phyloP scores from a whole-genome alignment of 2,113 vertebrate genomes.

The Chloroceryle aenea region DNA sequence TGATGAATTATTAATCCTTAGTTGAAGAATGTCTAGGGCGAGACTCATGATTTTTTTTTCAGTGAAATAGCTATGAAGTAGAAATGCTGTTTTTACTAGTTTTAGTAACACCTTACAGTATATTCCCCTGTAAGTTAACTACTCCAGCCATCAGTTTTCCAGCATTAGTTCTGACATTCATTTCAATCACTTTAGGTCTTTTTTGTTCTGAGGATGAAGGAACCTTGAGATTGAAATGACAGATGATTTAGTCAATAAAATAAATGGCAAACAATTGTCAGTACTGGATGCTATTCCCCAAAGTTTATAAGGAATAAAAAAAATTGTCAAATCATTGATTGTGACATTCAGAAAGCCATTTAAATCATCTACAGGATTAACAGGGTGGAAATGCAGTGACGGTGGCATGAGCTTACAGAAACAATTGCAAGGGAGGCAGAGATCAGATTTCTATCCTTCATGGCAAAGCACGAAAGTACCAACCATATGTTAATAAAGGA shows the following conservation, averaged over 20 bases:
- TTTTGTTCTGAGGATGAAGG: not conserved
- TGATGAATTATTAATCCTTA: not conserved
- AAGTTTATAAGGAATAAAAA: not conserved
- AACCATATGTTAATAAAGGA: accelerated
- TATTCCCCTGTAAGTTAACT: not conserved
- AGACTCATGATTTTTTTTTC: not conserved
- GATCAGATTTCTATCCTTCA: no score
- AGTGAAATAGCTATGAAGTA: not conserved
- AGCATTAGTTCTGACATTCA: not conserved
- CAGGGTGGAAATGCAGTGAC: not conserved
- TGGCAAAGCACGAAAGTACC: not conserved
- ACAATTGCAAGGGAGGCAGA: not conserved
- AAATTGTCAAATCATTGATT: not conserved
- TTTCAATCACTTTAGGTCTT: not conserved
- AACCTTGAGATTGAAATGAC: not conserved
- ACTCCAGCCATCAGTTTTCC: not conserved
- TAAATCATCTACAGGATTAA: not conserved
- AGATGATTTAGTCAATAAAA: not conserved
- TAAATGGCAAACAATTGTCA: not conserved
- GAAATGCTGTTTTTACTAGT: not conserved
- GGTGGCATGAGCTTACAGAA: not conserved
- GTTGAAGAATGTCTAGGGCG: not conserved
- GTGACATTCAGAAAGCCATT: not conserved
- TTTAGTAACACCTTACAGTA: not conserved
- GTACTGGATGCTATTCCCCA: not conserved